Percentiles rank a stretch among this genome's conserved stretches.
phyloP scores from a whole-genome alignment of 1,140 invertebrate species.

The Macrosteles quadrilineatus region DNA sequence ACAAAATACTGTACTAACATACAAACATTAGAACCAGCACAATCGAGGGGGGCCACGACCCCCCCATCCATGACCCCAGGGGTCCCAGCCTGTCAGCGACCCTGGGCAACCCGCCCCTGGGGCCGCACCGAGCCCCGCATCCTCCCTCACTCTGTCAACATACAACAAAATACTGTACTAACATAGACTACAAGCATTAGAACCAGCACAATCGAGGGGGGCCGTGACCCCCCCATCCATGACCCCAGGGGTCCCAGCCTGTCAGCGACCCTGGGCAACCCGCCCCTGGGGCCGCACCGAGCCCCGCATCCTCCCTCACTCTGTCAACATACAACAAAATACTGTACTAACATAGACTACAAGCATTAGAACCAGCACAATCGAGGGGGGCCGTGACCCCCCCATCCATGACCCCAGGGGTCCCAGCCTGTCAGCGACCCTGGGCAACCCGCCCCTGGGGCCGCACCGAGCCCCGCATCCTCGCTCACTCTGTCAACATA shows the following conservation, averaged over 20 bases:
- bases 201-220: too few relatives aligned
- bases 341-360: too few relatives aligned
- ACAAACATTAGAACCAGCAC: background rate
- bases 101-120: background rate
- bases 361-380: background rate
- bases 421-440: conserved; percentile 7
- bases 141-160: background rate
- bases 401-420: background rate
- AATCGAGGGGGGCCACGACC: conserved; percentile 6
- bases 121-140: conserved; percentile 10
- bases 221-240: conserved; percentile 7
- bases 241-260: conserved; percentile 10
- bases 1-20: too few relatives aligned
- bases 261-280: conserved; percentile 1
- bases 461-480: background rate
- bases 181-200: too few relatives aligned
- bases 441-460: background rate
- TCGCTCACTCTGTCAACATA: background rate
- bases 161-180: background rate
- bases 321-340: too few relatives aligned
- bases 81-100: conserved; percentile 19
- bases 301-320: conserved; percentile 9
- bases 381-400: conserved; percentile 6
- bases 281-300: conserved; percentile 12
- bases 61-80: conserved; percentile 8